Base-by-base conservation (phyloP, 1,140 invertebrate genomes). In the Ylistrum balloti region DNA sequence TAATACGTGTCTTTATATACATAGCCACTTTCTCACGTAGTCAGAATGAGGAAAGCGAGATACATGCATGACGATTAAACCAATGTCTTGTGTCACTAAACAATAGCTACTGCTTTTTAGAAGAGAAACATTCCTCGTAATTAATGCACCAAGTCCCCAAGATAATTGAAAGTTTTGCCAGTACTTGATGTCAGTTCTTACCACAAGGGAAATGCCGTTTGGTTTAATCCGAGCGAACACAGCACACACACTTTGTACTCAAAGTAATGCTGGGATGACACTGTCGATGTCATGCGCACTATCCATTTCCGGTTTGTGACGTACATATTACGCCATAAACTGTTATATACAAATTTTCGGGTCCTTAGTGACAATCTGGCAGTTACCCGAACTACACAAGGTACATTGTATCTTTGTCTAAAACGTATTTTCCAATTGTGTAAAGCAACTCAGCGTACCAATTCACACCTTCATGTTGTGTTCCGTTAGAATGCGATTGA, bases 391-490 rank as follows among this genome's bases (percentile, higher is more conserved):
- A 74, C 56, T 74, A 92, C 56, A 92, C 91, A 86, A 91, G 89
- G 86, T 93, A 91, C 32, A 94, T 88, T 33, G 91, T 89, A 56
- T 90, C 89, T 34, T 48, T 88, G 85, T 89, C 92, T 32, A 94
- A 56, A n/a, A 94, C 38, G 7, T 92, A 35, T 48, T 91, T 97
- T 10, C 98, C 97, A 20, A 98, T 92, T 33, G 97, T 96, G 95
- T 98, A 98, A 13, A 99, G 96, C 17, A 98, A 96, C 87, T 97
- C 97, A 15, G 98, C 98, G 96, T 99, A 99, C 98, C 98, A 98
- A 94, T 98, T 98, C 2, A 99, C 97, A 28, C 98, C 98, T 45
- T 92, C 56, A 85, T 87, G 56, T 34, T 74, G 20, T 11, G 48
- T 35, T 15, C 89, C 86, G 22, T 85, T n/a, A 56, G 90, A 13